Evolutionary conservation across 2,888 invertebrate species (phyloP).

Genomic region (Asteroscopus sphinx): DNA sequence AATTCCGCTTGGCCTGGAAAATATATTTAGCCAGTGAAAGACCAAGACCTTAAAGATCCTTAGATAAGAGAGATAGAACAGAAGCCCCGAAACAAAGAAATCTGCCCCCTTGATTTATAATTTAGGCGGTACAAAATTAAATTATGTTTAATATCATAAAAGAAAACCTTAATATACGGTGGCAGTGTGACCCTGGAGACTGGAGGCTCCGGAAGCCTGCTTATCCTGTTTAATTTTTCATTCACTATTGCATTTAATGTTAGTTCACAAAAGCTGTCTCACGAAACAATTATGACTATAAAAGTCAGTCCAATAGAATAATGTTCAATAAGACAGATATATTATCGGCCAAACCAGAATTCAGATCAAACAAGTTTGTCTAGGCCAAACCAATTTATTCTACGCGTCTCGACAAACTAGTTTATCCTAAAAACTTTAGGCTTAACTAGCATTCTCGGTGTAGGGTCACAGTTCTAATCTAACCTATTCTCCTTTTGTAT

Average conservation of each 20-base stretch:
- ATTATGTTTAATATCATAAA: conserved; percentile 40
- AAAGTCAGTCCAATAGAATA: conserved; percentile 17
- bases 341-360: too few relatives aligned
- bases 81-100: conserved; percentile 17
- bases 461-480: too few relatives aligned
- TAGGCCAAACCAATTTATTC: too few relatives aligned
- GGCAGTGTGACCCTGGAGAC: conserved; percentile 37
- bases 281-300: conserved; percentile 16
- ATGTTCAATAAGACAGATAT: conserved; percentile 1
- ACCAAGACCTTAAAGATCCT: conserved; percentile 3
- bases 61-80: conserved; percentile 20
- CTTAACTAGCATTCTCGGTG: too few relatives aligned
- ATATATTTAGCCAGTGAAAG: conserved; percentile 11
- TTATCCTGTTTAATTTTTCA: conserved; percentile 20
- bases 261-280: conserved; percentile 18
- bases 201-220: conserved; percentile 1
- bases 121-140: conserved; percentile 32
- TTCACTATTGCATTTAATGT: conserved; percentile 30
- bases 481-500: too few relatives aligned
- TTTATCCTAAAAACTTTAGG: too few relatives aligned
- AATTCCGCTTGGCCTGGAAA: conserved; percentile 26
- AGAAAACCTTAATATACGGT: conserved; percentile 33
- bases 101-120: conserved; percentile 12
- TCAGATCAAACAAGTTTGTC: too few relatives aligned
- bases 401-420: too few relatives aligned